Percentiles rank a stretch among this genome's conserved stretches.
Conservation (phyloP, 2,797 vertebrate species). For the Pterois miles region DNA sequence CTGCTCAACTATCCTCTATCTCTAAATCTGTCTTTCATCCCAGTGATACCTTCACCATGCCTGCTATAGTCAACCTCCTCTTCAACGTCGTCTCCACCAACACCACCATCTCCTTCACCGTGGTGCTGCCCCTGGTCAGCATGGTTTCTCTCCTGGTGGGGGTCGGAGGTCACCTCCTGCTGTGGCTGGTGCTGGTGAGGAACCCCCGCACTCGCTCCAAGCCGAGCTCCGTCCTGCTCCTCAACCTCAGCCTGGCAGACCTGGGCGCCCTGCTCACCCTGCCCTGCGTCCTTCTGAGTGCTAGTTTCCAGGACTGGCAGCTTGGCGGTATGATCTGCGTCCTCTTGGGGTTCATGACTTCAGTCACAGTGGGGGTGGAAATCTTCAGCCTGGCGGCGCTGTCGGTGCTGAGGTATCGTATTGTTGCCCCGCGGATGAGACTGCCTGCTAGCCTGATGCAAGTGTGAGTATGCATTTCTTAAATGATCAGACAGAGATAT, state of each 20-base stretch:
- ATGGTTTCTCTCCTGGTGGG: constrained; percentile 74
- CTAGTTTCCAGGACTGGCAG: constrained; percentile 77
- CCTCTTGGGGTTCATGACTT: constrained; percentile 79
- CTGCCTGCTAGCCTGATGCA: constrained; percentile 54
- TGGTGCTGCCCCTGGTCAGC: constrained; percentile 77
- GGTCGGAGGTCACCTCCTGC: constrained; percentile 76
- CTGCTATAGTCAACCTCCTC: constrained; percentile 81
- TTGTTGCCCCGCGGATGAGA: constrained; percentile 64
- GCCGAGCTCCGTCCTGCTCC: constrained; percentile 77
- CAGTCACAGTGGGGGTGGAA: constrained; percentile 75
- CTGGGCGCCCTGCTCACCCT: constrained; percentile 77
- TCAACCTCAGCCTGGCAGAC: constrained; percentile 81
- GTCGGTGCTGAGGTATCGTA: constrained; percentile 75
- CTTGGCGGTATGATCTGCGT: constrained; percentile 73
- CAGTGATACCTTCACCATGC: constrained; percentile 54
- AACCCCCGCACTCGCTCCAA: constrained; percentile 72
- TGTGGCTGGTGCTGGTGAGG: constrained; percentile 76
- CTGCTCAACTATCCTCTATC: not conserved
- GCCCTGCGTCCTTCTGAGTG: constrained; percentile 75
- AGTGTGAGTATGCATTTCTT: constrained; percentile 67
- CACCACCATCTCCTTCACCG: constrained; percentile 79
- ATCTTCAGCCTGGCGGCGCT: constrained; percentile 79
- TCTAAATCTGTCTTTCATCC: not conserved
- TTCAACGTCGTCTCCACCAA: constrained; percentile 81
- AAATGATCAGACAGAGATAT: not conserved